Base-by-base conservation (phyloP, 2,888 invertebrate genomes). In the Epinotia ramella region DNA sequence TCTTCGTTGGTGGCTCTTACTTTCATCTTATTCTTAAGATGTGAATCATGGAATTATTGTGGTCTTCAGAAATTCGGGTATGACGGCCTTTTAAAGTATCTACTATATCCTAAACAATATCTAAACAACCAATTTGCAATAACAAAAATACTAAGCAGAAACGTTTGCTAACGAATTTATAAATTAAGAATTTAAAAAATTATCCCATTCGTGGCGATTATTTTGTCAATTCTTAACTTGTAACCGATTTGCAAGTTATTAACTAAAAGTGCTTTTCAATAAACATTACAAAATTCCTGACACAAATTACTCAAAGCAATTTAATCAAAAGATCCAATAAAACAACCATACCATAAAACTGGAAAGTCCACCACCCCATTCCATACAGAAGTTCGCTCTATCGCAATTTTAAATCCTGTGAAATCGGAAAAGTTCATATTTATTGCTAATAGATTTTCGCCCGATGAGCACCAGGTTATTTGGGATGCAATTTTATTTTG, bases 401-500 rank as follows among this genome's bases (percentile, higher is more conserved):
- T 85, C 84, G 84, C 88, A 86, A 84, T 91, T 92, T 93, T 91
- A 92, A 93, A 91, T 92, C 93, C 91, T 88, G 89, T 90, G 92
- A 91, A 94, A 94, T 94, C 91, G 93, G 91, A 93, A 94, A 94
- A 94, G 90, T 94, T 94, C 90, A 93, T 94, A 94, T 94, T 94
- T 94, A 94, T 93, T 94, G 93, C 94, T 93, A 94, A 94, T 94
- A 94, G 94, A 93, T 94, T 94, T 91, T 92, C 88, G 91, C 87
- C 88, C 89, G 92, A 91, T 91, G 92, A 92, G 87, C 92, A 90
- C 88, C 84, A 90, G 91, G 92, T 92, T 93, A 93, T 93, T 91
- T 91, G 92, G 91, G 91, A 91, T 93, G 93, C 93, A 93, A 94
- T 94, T 93, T 93, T 94, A 93, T 94, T 93, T 92, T 89, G 92